Evolutionary conservation across 2,113 vertebrate genomes (phyloP), one percentile per base, ranked within the genome.

Genomic region (Taxidea taxus): DNA sequence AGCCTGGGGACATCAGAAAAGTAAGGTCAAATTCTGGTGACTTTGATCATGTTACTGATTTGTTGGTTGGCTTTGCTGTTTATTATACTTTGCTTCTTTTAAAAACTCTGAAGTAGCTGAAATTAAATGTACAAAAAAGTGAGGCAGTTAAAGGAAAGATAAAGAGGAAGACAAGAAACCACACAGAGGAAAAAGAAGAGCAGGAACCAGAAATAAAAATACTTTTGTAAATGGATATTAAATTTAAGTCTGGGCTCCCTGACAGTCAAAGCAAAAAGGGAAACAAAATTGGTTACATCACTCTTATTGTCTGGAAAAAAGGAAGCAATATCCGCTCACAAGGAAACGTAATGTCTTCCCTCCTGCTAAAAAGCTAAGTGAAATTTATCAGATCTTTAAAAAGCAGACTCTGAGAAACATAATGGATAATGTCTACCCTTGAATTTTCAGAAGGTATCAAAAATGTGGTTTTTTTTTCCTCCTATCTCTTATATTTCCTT

Each of bases 261-360:
- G 93, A 88, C 60, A 90, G 91, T 93, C 75, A 90, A 77, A 95
- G 93, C 31, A 94, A 97, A 97, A 97, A 54, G 23, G 75, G 94
- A 97, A 97, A 93, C 14, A 39, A 66, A 74, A 34, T 42, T 34
- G 68, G 15, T 94, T 88, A 80, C 56, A 60, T 93, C 91, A 86
- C n/a, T 74, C 60, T 87, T 87, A 88, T 51, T 89, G 72, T 86
- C 77, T 88, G 64, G 56, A 56, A 54, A 62, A 66, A 58, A 77
- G 75, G 89, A 89, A 94, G 78, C 47, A 88, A 77, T 95, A 89
- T 95, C 68, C 47, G 90, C 39, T 93, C 60, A 92, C 34, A 87
- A 96, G 87, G 58, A 97, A 96, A 88, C 49, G 10, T 49, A 70
- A 60, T 94, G 58, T 91, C 89, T 92, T 68, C 75, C 75, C 27